Evolutionary conservation across 2,113 vertebrate species (phyloP).

Genomic region (Ranitomeya variabilis): DNA sequence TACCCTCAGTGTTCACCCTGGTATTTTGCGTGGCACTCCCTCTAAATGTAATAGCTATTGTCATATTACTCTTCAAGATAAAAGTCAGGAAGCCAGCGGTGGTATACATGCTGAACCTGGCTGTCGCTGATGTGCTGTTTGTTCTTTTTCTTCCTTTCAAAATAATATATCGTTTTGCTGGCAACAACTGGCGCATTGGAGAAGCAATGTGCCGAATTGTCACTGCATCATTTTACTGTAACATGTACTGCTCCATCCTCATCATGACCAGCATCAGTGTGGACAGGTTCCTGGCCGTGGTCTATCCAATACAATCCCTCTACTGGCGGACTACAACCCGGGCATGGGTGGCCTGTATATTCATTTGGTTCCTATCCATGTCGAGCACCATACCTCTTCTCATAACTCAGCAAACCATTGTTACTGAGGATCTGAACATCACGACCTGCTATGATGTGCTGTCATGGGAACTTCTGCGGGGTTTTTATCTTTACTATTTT

Average conservation of each 20-base stretch:
- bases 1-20: conserved; percentile 83
- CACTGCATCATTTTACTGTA: conserved; percentile 71
- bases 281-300: conserved; percentile 89
- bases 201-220: conserved; percentile 79
- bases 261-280: conserved; percentile 76
- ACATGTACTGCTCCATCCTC: conserved; percentile 9
- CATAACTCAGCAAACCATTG: conserved; percentile 77
- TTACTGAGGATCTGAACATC: conserved; percentile 77
- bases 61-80: conserved; percentile 80
- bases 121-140: conserved; percentile 85
- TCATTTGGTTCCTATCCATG: conserved; percentile 84
- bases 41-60: conserved; percentile 80
- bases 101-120: conserved; percentile 94
- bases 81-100: conserved; percentile 84
- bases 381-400: conserved; percentile 81
- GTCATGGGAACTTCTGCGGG: conserved; percentile 63
- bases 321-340: conserved; percentile 81
- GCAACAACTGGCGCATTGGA: conserved; percentile 88
- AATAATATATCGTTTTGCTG: conserved; percentile 86
- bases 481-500: conserved; percentile 85
- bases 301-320: conserved; percentile 88
- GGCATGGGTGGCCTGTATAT: conserved; percentile 72
- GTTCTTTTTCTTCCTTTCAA: conserved; percentile 85
- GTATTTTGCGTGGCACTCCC: conserved; percentile 83
- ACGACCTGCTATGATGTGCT: conserved; percentile 92